Evolutionary conservation across 2,797 vertebrate species (phyloP).

Genomic region (Meda fulgida): DNA sequence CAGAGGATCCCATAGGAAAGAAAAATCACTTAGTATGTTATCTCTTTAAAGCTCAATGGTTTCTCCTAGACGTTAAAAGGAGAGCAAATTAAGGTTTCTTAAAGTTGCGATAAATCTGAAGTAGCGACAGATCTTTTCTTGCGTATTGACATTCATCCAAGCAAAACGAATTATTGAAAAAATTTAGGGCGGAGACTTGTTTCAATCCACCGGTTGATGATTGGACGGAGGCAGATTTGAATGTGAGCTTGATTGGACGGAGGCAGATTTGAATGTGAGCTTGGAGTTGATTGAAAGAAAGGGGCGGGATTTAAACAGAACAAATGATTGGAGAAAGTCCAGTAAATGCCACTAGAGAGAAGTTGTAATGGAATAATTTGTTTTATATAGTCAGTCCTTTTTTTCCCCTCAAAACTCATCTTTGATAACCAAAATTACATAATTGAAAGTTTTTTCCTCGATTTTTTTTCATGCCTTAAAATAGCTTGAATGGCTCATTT

Average conservation of each 20-base stretch:
- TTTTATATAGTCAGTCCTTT: no score
- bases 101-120: conserved; percentile 32
- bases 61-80: conserved; percentile 9
- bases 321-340: conserved; percentile 13
- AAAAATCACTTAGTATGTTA: conserved; percentile 17
- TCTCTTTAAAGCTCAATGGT: conserved; percentile 11
- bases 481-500: no score
- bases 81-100: conserved; percentile 9
- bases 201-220: background rate
- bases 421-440: no score
- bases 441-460: no score
- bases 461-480: no score
- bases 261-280: background rate
- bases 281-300: no score
- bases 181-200: background rate
- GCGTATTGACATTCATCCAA: background rate
- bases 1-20: background rate
- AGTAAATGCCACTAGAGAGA: background rate
- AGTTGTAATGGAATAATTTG: background rate
- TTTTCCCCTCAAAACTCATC: no score
- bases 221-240: background rate
- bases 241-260: background rate
- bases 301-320: background rate
- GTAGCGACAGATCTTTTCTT: background rate
- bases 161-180: background rate